These are phyloP conservation scores for Drosophila subpulchrella DNA, from an alignment of 1,140 invertebrate species.

Conservation along the genomic window DNA sequence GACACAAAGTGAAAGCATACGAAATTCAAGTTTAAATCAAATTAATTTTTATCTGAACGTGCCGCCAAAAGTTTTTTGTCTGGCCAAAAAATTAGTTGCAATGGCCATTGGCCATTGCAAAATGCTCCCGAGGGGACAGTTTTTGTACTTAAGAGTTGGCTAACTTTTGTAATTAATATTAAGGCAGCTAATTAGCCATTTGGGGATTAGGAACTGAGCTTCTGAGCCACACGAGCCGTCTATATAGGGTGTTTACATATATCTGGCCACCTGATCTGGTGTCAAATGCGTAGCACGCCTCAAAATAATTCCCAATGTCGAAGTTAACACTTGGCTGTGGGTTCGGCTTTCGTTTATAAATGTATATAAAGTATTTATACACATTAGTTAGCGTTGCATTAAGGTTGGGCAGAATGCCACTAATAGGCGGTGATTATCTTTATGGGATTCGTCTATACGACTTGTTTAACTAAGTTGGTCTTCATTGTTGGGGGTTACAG, in stretches of 20 bases:
- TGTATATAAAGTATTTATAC: conserved; percentile 13
- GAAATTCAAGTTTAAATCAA: conserved; percentile 58
- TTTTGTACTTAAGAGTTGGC: conserved; percentile 42
- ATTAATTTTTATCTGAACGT: conserved; percentile 44
- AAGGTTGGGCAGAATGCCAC: conserved; percentile 24
- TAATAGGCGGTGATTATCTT: conserved; percentile 36
- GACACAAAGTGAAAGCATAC: conserved; percentile 65
- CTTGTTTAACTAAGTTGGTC: conserved; percentile 30
- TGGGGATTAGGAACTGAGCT: conserved; percentile 20
- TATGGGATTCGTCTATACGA: conserved; percentile 26
- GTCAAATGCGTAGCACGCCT: conserved; percentile 27
- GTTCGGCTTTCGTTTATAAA: conserved; percentile 6
- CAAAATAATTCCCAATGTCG: conserved; percentile 32
- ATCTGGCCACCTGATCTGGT: conserved; percentile 15
- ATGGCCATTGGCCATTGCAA: conserved; percentile 25
- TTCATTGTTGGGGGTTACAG: neutral
- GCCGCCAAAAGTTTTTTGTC: conserved; percentile 47
- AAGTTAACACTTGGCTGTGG: conserved; percentile 9
- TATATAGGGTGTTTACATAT: neutral
- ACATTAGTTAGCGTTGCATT: neutral
- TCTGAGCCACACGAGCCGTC: conserved; percentile 6
- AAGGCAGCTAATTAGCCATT: conserved; percentile 69
- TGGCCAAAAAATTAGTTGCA: conserved; percentile 12
- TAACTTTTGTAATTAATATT: conserved; percentile 78
- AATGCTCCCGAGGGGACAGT: conserved; percentile 53